phyloP scores from a whole-genome alignment of 2,888 invertebrate genomes.

The Folsomia candida region DNA sequence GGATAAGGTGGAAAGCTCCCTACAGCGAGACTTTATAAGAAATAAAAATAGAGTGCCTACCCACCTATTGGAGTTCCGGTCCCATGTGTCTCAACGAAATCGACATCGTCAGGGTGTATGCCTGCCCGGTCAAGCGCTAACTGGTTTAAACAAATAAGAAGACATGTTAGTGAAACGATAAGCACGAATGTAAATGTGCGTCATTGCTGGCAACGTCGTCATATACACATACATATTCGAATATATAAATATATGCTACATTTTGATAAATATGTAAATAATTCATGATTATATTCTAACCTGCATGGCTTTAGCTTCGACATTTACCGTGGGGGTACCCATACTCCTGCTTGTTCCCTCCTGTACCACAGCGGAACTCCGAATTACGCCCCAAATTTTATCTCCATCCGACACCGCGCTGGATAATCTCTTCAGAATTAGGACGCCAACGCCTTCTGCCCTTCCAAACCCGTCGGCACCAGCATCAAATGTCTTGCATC shows the following conservation, averaged over 20 bases:
- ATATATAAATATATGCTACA: no score
- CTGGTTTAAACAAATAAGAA: no score
- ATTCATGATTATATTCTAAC: no score
- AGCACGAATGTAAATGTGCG: no score
- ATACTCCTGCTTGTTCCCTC: conserved; percentile 53
- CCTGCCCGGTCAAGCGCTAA: conserved; percentile 27
- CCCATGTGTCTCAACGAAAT: conserved; percentile 22
- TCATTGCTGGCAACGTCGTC: no score
- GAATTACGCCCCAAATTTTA: conserved; percentile 49
- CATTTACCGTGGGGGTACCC: conserved; percentile 43
- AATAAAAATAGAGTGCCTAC: no score
- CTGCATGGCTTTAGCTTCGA: conserved; percentile 32
- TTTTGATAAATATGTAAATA: no score
- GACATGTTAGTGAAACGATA: no score
- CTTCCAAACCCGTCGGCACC: conserved; percentile 54
- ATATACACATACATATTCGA: no score
- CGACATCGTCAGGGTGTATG: conserved; percentile 23
- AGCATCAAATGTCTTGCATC: conserved; percentile 52
- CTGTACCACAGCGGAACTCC: conserved; percentile 52
- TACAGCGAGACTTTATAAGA: no score
- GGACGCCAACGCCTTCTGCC: conserved; percentile 53
- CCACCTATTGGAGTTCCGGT: conserved; percentile 28
- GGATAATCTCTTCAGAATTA: conserved; percentile 51
- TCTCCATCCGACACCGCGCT: conserved; percentile 42
- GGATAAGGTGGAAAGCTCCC: no score